phyloP scores from a whole-genome alignment of 2,888 invertebrate genomes.

The Watsonalla binaria region DNA sequence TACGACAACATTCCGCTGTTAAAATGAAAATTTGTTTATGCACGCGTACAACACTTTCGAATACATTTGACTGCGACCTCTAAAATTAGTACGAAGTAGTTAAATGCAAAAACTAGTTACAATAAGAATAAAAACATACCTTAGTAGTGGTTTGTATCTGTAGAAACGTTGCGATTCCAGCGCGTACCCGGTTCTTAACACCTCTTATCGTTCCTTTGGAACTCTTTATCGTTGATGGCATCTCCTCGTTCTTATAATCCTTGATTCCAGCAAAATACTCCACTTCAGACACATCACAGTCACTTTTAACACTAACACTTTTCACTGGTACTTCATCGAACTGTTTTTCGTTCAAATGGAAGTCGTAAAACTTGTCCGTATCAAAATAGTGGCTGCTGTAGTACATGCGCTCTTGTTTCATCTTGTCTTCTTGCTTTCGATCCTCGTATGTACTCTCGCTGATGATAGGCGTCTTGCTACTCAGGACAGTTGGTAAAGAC shows the following conservation, averaged over 20 bases:
- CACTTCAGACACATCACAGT: constrained; percentile 71
- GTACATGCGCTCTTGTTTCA: constrained; percentile 62
- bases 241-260: constrained; percentile 82
- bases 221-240: constrained; percentile 90
- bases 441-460: constrained; percentile 85
- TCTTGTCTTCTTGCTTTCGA: constrained; percentile 73
- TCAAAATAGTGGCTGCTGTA: constrained; percentile 81
- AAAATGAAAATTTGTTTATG: constrained; percentile 49
- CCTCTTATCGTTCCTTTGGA: constrained; percentile 95
- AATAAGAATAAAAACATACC: constrained; percentile 79
- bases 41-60: constrained; percentile 63
- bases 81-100: constrained; percentile 56
- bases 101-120: constrained; percentile 28
- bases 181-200: constrained; percentile 95
- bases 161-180: constrained; percentile 96
- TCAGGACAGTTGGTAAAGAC: constrained; percentile 41
- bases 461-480: constrained; percentile 70
- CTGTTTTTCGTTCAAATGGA: constrained; percentile 87
- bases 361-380: constrained; percentile 88
- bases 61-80: constrained; percentile 56
- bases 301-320: constrained; percentile 70
- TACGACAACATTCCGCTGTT: constrained; percentile 29
- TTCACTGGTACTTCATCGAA: constrained; percentile 66
- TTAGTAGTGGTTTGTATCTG: constrained; percentile 89
- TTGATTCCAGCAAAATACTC: constrained; percentile 89